A percentile compares a stretch with the other conserved stretches of the same genome.
Conservation (phyloP, 2,888 invertebrate genomes). For the Buathra laborator region DNA sequence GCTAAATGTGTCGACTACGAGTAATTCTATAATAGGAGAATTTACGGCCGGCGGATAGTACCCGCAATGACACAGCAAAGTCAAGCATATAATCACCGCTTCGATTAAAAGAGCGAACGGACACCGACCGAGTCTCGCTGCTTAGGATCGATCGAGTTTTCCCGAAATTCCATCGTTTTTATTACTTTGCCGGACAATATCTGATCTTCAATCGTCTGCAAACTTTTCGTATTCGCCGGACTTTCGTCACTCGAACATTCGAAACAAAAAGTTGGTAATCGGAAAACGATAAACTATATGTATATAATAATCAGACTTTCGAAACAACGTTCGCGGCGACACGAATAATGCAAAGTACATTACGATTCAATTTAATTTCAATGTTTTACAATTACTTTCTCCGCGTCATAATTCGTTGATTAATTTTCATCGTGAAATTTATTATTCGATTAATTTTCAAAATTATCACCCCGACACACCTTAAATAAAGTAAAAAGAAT, state of each 20-base stretch:
- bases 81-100: constrained; percentile 26
- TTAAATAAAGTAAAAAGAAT: too few relatives aligned
- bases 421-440: too few relatives aligned
- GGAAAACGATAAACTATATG: too few relatives aligned
- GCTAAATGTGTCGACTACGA: background rate
- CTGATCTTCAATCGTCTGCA: background rate
- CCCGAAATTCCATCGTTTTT: background rate
- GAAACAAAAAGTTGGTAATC: background rate
- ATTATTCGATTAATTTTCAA: too few relatives aligned
- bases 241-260: background rate
- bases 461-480: too few relatives aligned
- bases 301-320: too few relatives aligned
- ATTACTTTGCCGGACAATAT: background rate
- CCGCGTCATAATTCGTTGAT: too few relatives aligned
- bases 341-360: too few relatives aligned
- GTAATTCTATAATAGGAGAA: constrained; percentile 58
- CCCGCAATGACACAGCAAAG: constrained; percentile 55
- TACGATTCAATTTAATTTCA: too few relatives aligned
- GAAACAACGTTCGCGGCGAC: too few relatives aligned
- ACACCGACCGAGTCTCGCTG: background rate
- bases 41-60: constrained; percentile 32
- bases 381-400: too few relatives aligned
- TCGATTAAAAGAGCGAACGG: background rate
- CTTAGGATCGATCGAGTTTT: constrained; percentile 1
- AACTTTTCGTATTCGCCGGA: background rate